Evolutionary conservation across 2,888 invertebrate genomes (phyloP).

Genomic region (Kryphioiulus occultus): DNA sequence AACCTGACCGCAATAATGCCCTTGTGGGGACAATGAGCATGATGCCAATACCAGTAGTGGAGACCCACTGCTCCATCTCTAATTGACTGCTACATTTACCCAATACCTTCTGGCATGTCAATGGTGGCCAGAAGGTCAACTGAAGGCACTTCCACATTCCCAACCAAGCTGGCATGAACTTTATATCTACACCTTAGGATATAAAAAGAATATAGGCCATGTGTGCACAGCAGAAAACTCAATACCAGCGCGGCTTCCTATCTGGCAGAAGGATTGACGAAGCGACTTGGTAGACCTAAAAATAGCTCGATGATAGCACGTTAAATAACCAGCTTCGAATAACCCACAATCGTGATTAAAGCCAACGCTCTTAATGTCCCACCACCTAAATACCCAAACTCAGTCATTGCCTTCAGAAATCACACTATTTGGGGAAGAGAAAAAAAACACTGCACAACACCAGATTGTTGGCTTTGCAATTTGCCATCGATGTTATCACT

Average conservation of each 20-base stretch:
- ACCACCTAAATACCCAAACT: not conserved
- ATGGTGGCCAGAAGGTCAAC: slow-evolving; percentile 36
- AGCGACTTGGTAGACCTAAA: not conserved
- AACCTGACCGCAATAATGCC: too few relatives aligned
- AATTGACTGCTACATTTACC: not conserved
- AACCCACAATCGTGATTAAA: not conserved
- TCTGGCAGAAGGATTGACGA: not conserved
- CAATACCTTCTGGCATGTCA: not conserved
- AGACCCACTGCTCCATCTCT: slow-evolving; percentile 27
- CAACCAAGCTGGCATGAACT: slow-evolving; percentile 16
- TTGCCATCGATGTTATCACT: not conserved
- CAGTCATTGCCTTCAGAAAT: too few relatives aligned
- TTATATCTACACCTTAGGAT: not conserved
- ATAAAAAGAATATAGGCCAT: slow-evolving; percentile 33
- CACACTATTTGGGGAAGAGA: too few relatives aligned
- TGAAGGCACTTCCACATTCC: slow-evolving; percentile 21
- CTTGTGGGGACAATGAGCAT: too few relatives aligned
- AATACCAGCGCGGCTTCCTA: not conserved
- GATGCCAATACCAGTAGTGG: not conserved
- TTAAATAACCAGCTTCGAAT: not conserved
- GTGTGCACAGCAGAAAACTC: not conserved
- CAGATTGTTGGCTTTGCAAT: not conserved
- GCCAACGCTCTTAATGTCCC: not conserved
- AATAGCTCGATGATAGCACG: not conserved
- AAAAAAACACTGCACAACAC: not conserved